Evolutionary conservation across 2,113 vertebrate species (phyloP).

Genomic region (Apteryx owenii): DNA sequence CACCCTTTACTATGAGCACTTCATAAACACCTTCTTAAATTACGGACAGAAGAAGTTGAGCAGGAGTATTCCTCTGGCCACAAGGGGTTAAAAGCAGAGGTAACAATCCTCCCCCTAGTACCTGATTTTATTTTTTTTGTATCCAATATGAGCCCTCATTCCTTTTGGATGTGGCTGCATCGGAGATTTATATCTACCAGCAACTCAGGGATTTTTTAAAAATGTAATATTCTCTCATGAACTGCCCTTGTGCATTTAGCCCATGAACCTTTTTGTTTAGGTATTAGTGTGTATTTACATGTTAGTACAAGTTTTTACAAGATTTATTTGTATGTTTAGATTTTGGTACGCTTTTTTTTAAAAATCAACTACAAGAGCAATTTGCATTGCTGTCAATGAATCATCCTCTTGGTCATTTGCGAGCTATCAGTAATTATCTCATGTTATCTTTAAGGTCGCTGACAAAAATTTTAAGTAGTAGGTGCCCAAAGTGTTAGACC

Average conservation of each 20-base stretch:
- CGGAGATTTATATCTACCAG: neutral
- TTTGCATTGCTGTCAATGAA: neutral
- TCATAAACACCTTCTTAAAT: neutral
- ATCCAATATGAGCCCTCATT: neutral
- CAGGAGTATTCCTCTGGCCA: neutral
- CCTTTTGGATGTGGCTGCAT: neutral
- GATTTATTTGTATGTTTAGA: neutral
- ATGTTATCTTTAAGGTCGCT: neutral
- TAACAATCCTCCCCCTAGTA: neutral
- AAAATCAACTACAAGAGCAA: neutral
- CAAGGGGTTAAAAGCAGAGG: neutral
- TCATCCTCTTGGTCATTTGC: neutral
- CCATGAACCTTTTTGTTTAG: neutral
- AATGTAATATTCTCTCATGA: neutral
- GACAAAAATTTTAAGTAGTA: neutral
- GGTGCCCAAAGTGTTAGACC: neutral
- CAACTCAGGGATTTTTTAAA: neutral
- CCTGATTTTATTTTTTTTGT: neutral
- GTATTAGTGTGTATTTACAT: neutral
- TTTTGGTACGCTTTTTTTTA: neutral
- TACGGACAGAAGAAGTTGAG: neutral
- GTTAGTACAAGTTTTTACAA: too few relatives aligned
- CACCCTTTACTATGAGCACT: neutral
- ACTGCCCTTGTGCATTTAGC: neutral
- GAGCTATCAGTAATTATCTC: neutral